Percentiles rank a stretch among this genome's conserved stretches.
Conservation (phyloP, 2,797 vertebrate species). For the Lithobates pipiens region DNA sequence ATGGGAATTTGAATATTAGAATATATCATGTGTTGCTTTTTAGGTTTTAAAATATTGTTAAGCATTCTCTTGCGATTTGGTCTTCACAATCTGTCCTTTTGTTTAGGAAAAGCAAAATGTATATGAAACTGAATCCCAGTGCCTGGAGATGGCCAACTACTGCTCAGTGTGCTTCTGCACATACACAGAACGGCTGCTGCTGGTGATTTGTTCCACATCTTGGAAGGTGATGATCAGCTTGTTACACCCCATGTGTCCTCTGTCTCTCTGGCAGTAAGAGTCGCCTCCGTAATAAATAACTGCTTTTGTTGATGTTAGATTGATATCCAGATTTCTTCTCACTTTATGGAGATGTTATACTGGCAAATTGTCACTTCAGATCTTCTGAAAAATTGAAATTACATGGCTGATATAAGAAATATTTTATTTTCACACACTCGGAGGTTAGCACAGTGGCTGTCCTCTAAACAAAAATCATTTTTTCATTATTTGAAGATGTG, state of each 20-base stretch:
- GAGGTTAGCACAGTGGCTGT: background rate
- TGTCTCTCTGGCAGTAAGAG: conserved; percentile 4
- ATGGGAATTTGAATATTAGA: background rate
- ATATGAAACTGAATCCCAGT: conserved; percentile 76
- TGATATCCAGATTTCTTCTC: conserved; percentile 28
- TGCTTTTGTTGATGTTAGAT: conserved; percentile 33
- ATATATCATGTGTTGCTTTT: background rate
- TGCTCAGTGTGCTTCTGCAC: conserved; percentile 76
- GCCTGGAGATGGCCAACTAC: conserved; percentile 70
- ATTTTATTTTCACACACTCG: conserved; percentile 10
- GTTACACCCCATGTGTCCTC: conserved; percentile 15
- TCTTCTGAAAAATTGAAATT: conserved; percentile 43
- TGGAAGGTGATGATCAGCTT: conserved; percentile 76
- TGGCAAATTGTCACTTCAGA: conserved; percentile 44
- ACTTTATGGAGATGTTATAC: conserved; percentile 38
- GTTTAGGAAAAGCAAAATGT: conserved; percentile 74
- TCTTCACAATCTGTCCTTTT: conserved; percentile 9
- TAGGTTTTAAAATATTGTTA: background rate
- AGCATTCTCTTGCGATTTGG: too few species aligned
- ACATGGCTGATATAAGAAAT: conserved; percentile 14
- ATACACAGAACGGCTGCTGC: conserved; percentile 77
- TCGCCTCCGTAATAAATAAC: background rate
- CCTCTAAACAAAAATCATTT: conserved; percentile 31
- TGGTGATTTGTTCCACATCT: conserved; percentile 75
- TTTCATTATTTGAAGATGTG: conserved; percentile 31